Evolutionary conservation across 2,113 vertebrate genomes (phyloP).

Genomic region (Halichoerus grypus): DNA sequence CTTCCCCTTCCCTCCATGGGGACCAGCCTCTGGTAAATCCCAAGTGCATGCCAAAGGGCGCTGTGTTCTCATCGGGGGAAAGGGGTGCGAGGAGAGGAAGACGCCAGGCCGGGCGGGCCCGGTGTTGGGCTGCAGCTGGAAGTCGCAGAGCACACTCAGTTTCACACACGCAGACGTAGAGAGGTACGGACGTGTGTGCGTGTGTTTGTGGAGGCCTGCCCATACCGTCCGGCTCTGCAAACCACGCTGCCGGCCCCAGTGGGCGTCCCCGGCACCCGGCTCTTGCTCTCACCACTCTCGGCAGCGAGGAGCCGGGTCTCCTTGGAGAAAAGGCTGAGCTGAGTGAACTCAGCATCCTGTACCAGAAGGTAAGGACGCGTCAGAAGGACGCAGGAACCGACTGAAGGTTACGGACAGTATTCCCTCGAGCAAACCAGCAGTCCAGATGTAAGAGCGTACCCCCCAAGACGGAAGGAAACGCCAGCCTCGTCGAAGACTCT

Average conservation of each 20-base stretch:
- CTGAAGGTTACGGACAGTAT: background rate
- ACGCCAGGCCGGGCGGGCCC: too few species aligned
- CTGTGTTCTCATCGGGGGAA: background rate
- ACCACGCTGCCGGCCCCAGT: rapidly evolving
- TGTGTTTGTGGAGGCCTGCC: background rate
- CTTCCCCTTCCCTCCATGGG: background rate
- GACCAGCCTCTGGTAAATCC: background rate
- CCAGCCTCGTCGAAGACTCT: background rate
- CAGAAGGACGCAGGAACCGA: background rate
- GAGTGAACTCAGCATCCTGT: background rate
- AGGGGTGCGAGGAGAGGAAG: background rate
- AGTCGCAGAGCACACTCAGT: background rate
- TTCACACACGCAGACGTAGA: background rate
- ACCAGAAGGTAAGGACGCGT: background rate
- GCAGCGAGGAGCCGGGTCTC: background rate
- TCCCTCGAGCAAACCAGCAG: too few species aligned
- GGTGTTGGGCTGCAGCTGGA: background rate
- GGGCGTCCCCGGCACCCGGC: background rate
- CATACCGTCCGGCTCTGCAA: background rate
- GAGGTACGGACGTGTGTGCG: background rate
- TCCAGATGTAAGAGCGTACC: too few species aligned
- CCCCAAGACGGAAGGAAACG: too few species aligned
- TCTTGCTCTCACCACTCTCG: background rate
- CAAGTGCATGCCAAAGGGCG: background rate
- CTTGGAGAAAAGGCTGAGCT: background rate